Base-by-base conservation (phyloP, 1,140 invertebrate species). In the Scaptomyza pallida region DNA sequence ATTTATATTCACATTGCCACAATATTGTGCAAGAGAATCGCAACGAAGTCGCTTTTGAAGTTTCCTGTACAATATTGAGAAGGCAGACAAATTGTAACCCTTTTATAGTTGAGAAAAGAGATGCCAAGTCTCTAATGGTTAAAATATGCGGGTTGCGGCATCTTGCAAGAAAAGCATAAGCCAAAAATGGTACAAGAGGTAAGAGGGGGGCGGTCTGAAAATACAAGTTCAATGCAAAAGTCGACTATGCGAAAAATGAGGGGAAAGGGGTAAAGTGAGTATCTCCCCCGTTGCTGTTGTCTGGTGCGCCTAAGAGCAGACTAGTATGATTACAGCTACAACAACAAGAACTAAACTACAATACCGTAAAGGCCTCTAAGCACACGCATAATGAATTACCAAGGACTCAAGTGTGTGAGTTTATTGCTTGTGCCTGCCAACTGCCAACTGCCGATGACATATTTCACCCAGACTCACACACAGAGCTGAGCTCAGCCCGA, bases 331-430 rank as follows among this genome's bases (percentile, higher is more conserved):
- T 61, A 51, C 59, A 47, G 30, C 64, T 33, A 68, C 50, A 12
- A 41, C 30, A 45, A 30, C 50, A 12, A 41, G 23, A 45, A 30
- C 76, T 71, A 57, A 62, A 82, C 60, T 77, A 86, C 82, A 82
- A 82, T 78, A 71, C 43, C 74, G 48, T 63, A 73, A 81, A 76
- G 82, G 68, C 72, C 79, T 88, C 78, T 89, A 82, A 88, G 82
- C 83, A 89, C 78, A 89, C 82, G 78, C 82, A 88, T 88, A 88
- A 88, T 88, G 83, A 88, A 88, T 88, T 88, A 78, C 79, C 78
- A 74, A 68, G 71, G 74, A 69, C 60, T 40, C 59, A 65, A 63
- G 59, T 47, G 33, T 23, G 54, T n/a, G 55, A 47, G 17, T 54
- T 51, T 23, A 33, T 40, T 52, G 54, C 48, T 48, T 19, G 33